These are phyloP conservation scores for Blennius ocellaris DNA, from an alignment of 2,113 vertebrate genomes.

Conservation along the genomic window DNA sequence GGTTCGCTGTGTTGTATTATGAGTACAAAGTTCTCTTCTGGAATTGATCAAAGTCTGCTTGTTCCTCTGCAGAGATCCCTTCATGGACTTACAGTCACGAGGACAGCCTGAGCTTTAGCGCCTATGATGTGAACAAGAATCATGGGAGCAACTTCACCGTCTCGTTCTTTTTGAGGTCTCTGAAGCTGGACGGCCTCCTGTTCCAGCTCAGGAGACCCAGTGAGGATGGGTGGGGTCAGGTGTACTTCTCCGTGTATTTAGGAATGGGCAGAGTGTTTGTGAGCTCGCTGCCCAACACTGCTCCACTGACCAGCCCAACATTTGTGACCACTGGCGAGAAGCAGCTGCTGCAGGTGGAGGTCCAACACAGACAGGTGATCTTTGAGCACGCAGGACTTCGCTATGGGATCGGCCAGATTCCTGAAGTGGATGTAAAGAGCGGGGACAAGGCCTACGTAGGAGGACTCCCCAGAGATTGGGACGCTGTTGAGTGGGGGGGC, in stretches of 20 bases:
- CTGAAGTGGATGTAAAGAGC: slow-evolving; percentile 53
- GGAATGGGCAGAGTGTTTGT: slow-evolving; percentile 80
- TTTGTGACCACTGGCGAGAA: slow-evolving; percentile 84
- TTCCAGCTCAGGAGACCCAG: slow-evolving; percentile 82
- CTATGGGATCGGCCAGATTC: slow-evolving; percentile 78
- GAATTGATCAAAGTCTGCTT: neutral
- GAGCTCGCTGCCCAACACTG: slow-evolving; percentile 7
- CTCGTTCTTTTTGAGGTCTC: slow-evolving; percentile 90
- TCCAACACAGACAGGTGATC: slow-evolving; percentile 70
- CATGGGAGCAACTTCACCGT: slow-evolving; percentile 85
- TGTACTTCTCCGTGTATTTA: slow-evolving; percentile 86
- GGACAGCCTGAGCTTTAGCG: slow-evolving; percentile 83
- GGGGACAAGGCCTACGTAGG: slow-evolving; percentile 84
- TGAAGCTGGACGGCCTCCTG: slow-evolving; percentile 85
- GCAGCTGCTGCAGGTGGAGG: slow-evolving; percentile 83
- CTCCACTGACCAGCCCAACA: slow-evolving; percentile 68
- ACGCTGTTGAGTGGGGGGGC: slow-evolving; percentile 83
- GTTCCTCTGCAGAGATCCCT: slow-evolving; percentile 81
- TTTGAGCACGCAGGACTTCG: slow-evolving; percentile 66
- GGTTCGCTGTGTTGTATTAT: too few species aligned
- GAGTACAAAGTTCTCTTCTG: too few species aligned
- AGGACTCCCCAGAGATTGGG: slow-evolving; percentile 73
- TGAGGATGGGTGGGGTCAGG: slow-evolving; percentile 22
- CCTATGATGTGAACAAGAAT: slow-evolving; percentile 74
- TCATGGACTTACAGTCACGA: slow-evolving; percentile 89